These are phyloP conservation scores for Brachionus calyciflorus DNA, from an alignment of 1,140 invertebrate genomes.

Conservation along the genomic window DNA sequence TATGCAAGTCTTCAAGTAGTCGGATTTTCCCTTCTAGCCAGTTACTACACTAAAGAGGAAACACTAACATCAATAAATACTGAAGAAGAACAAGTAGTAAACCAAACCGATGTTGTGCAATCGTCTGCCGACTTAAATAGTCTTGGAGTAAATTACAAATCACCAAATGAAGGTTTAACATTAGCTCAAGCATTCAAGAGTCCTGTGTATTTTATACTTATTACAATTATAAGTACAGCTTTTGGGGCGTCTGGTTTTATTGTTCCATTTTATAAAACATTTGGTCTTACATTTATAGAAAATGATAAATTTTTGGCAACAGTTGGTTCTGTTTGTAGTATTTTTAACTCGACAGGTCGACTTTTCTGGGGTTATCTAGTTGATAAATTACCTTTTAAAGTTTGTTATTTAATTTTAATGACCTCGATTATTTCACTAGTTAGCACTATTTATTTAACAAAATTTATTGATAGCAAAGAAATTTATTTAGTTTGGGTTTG, in stretches of 20 bases:
- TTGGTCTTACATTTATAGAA: constrained; percentile 51
- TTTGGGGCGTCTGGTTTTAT: background rate
- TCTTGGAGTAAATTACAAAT: constrained; percentile 49
- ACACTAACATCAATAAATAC: background rate
- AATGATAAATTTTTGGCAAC: constrained; percentile 52
- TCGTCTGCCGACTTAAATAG: constrained; percentile 46
- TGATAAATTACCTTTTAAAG: constrained; percentile 48
- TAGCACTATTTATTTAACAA: constrained; percentile 4
- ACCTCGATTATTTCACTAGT: background rate
- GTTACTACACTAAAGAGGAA: constrained; percentile 47
- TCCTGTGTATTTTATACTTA: constrained; percentile 44
- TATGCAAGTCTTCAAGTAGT: constrained; percentile 50
- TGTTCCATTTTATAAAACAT: constrained; percentile 49
- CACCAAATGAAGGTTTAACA: constrained; percentile 50
- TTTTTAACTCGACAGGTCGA: constrained; percentile 50
- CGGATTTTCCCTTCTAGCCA: constrained; percentile 26
- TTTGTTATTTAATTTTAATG: constrained; percentile 19
- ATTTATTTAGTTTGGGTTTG: constrained; percentile 9
- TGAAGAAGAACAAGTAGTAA: background rate
- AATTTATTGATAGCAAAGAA: background rate
- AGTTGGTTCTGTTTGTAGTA: constrained; percentile 51
- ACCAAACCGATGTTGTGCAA: constrained; percentile 46
- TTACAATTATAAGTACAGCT: constrained; percentile 33
- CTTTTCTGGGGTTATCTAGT: constrained; percentile 50
- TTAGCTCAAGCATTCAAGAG: constrained; percentile 49